A percentile compares a stretch with the other conserved stretches of the same genome.
These are phyloP conservation scores for Salminus brasiliensis DNA, from an alignment of 2,113 vertebrate species.

Conservation along the genomic window DNA sequence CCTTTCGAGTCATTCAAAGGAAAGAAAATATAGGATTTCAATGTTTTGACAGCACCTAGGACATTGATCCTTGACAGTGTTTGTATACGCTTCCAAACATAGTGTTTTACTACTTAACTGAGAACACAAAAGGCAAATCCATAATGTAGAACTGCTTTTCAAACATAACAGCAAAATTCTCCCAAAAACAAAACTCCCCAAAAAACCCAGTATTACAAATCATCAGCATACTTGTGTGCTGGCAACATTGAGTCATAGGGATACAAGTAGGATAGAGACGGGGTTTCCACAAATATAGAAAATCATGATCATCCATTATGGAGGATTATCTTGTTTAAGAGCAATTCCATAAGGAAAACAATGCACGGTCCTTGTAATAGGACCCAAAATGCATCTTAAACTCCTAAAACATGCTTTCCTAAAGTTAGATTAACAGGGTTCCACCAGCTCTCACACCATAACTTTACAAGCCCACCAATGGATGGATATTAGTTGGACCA, in stretches of 20 bases:
- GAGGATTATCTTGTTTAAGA: too few relatives aligned
- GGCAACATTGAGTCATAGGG: background rate
- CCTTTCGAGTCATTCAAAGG: conserved; percentile 23
- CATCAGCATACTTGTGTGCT: background rate
- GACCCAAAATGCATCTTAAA: too few relatives aligned
- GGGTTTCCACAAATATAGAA: too few relatives aligned
- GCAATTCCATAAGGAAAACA: too few relatives aligned
- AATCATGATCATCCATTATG: background rate
- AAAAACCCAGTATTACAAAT: too few relatives aligned
- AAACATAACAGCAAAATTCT: background rate
- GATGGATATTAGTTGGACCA: too few relatives aligned
- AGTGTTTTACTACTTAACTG: conserved; percentile 22
- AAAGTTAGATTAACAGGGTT: too few relatives aligned
- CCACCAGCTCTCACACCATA: too few relatives aligned
- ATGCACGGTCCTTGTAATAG: too few relatives aligned
- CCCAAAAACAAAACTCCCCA: too few relatives aligned
- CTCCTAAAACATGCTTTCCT: too few relatives aligned
- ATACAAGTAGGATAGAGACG: background rate
- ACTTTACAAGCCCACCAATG: too few relatives aligned
- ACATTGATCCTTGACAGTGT: conserved; percentile 26
- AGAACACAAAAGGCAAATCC: conserved; percentile 24
- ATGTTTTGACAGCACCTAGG: conserved; percentile 25
- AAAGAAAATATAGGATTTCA: conserved; percentile 41
- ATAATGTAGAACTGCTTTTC: background rate
- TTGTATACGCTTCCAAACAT: conserved; percentile 13